Evolutionary conservation across 1,140 invertebrate species (phyloP).

Genomic region (Cydia fagiglandana): DNA sequence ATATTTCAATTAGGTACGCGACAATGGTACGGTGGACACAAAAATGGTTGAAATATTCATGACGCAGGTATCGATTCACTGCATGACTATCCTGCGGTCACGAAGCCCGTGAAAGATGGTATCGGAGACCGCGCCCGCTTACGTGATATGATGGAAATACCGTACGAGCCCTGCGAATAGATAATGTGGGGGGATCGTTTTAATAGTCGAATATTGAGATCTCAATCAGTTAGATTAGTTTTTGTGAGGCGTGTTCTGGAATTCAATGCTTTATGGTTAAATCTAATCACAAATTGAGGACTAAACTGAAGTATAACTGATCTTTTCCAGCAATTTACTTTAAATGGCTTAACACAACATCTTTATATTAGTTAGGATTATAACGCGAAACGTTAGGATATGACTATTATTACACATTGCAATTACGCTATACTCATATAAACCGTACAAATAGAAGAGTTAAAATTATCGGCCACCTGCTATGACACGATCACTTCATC

Average conservation of each 20-base stretch:
- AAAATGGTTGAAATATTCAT: conserved; percentile 73
- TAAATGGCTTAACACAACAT: not conserved
- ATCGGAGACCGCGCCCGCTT: conserved; percentile 67
- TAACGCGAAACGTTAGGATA: not conserved
- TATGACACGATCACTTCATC: too few species aligned
- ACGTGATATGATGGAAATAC: conserved; percentile 58
- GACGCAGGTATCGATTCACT: conserved; percentile 61
- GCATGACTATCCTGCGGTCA: conserved; percentile 36
- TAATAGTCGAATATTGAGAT: conserved; percentile 30
- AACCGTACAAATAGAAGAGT: too few species aligned
- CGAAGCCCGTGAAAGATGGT: conserved; percentile 71
- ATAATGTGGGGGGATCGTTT: conserved; percentile 30
- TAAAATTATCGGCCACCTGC: too few species aligned
- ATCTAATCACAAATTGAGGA: not conserved
- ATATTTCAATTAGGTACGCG: conserved; percentile 69
- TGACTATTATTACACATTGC: too few species aligned
- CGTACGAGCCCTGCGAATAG: conserved; percentile 37
- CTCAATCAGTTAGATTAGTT: conserved; percentile 20
- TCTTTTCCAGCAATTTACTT: not conserved
- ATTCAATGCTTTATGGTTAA: not conserved
- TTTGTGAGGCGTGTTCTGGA: conserved; percentile 10
- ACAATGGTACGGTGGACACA: conserved; percentile 58
- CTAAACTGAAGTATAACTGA: not conserved
- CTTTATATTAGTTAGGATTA: too few species aligned
- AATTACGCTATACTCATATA: too few species aligned